These are phyloP conservation scores for Poeciliopsis prolifica DNA, from an alignment of 2,113 vertebrate genomes.

Conservation along the genomic window DNA sequence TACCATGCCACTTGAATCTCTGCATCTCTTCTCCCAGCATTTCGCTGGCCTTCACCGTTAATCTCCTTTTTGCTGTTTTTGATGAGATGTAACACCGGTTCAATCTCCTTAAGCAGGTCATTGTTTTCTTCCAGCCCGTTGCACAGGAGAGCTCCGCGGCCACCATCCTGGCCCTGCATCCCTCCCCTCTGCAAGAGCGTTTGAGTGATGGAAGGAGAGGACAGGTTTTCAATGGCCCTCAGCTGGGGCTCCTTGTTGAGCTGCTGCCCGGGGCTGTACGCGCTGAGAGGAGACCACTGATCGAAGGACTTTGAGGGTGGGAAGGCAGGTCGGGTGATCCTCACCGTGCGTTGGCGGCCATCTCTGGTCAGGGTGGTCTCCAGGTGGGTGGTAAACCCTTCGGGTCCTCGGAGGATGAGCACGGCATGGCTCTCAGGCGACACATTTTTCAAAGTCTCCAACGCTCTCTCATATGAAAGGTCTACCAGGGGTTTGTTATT, in stretches of 20 bases:
- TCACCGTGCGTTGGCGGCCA: slow-evolving; percentile 90
- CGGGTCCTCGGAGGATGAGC: slow-evolving; percentile 92
- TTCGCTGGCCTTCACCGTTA: slow-evolving; percentile 79
- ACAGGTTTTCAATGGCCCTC: slow-evolving; percentile 79
- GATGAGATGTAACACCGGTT: slow-evolving; percentile 90
- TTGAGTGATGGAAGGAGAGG: slow-evolving; percentile 69
- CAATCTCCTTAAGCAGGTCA: slow-evolving; percentile 91
- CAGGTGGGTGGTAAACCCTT: slow-evolving; percentile 96
- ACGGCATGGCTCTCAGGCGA: slow-evolving; percentile 92
- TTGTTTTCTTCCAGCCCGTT: slow-evolving; percentile 85
- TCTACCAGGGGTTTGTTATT: slow-evolving; percentile 95
- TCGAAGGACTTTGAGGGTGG: slow-evolving; percentile 76
- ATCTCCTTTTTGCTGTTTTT: slow-evolving; percentile 81
- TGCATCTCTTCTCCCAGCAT: slow-evolving; percentile 82
- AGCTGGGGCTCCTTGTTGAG: slow-evolving; percentile 83
- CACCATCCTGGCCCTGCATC: slow-evolving; percentile 67
- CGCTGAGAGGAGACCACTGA: slow-evolving; percentile 77
- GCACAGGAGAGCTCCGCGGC: slow-evolving; percentile 66
- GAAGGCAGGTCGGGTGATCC: slow-evolving; percentile 88
- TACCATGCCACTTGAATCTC: slow-evolving; percentile 95
- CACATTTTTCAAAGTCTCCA: slow-evolving; percentile 91
- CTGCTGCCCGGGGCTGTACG: slow-evolving; percentile 53
- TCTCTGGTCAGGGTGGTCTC: slow-evolving; percentile 93
- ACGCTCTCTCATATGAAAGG: slow-evolving; percentile 88
- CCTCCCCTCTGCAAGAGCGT: slow-evolving; percentile 67